Base-by-base conservation (phyloP, 2,797 vertebrate species). In the Pseudocheirus occidentalis region DNA sequence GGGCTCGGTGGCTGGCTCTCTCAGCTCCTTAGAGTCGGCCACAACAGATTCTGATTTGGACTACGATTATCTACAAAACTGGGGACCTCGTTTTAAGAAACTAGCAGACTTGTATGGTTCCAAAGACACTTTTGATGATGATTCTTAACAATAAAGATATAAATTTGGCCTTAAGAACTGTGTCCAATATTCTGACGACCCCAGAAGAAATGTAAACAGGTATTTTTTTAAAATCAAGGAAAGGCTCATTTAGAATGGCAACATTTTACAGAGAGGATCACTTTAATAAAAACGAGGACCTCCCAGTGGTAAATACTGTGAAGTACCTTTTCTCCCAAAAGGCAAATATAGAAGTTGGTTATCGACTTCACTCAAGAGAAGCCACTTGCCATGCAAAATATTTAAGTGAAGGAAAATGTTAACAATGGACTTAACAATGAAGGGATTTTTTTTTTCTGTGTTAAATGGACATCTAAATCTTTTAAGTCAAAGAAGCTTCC, bases 31-130 rank as follows among this genome's bases (percentile, higher is more conserved):
- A 96, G 99, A 99, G 98, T 99, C 99, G 1, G 99, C 99, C 56
- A 99, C 99, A 34, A 99, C 99, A 94, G 99, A 99, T 98, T 99
- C 99, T 52, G 99, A 99, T 98, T 99, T 99, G 99, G 99, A 99
- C 99, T 99, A 99, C 95, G 99, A 99, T 98, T 99, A 99, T 99
- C 99, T 99, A 99, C 99, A 99, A 98, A 99, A 99, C 57, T 99
- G 99, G 99, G 99, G 99, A 98, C 99, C 99, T 89, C 99, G 99
- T 94, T 99, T 99, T 99, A 99, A 99, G 99, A 99, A 99, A 99
- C 99, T 99, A 98, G 99, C 99, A 56, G 99, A 99, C 98, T 99
- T 99, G 98, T 99, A 99, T 93, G 99, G 99, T 98, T 99, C 99
- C 99, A 99, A 99, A 99, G 99, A 99, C 99, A 99, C 99, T 98